phyloP scores from a whole-genome alignment of 2,113 vertebrate genomes.

The Gambusia holbrooki region DNA sequence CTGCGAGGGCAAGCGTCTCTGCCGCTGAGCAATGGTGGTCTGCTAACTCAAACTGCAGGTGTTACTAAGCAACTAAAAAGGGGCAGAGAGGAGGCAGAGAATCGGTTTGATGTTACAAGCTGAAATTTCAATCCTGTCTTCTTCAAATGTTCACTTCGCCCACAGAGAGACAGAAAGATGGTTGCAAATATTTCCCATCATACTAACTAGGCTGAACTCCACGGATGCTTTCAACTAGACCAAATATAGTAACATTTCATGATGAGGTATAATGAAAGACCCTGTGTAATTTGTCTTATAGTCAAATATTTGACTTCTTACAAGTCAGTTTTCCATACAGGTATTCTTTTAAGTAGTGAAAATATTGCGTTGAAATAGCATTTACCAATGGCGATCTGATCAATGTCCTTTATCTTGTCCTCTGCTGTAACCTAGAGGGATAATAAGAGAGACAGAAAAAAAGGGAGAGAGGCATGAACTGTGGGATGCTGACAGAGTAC shows the following conservation, averaged over 20 bases:
- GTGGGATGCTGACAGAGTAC: conserved; percentile 54
- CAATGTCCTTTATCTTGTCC: conserved; percentile 69
- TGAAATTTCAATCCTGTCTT: conserved; percentile 69
- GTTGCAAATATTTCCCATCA: conserved; percentile 31
- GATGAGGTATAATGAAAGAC: conserved; percentile 7
- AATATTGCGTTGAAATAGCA: conserved; percentile 28
- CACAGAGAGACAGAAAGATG: conserved; percentile 28
- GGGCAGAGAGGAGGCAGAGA: conserved; percentile 72
- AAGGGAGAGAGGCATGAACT: conserved; percentile 46
- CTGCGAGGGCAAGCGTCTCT: conserved; percentile 56
- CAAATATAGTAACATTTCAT: background rate
- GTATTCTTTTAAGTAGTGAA: conserved; percentile 1
- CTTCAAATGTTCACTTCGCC: conserved; percentile 53
- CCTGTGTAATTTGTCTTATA: conserved; percentile 1
- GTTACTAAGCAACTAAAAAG: conserved; percentile 84
- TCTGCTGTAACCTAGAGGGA: conserved; percentile 77
- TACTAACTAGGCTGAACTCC: conserved; percentile 17
- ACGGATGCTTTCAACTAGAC: conserved; percentile 1
- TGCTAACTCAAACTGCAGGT: conserved; percentile 76
- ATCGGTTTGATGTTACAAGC: conserved; percentile 73
- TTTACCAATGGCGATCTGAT: conserved; percentile 65
- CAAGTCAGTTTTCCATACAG: background rate
- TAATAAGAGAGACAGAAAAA: conserved; percentile 20
- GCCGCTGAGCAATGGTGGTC: conserved; percentile 66
- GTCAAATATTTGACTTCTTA: conserved; percentile 13